phyloP scores from a whole-genome alignment of 1,140 invertebrate genomes.

The Anastrepha obliqua region DNA sequence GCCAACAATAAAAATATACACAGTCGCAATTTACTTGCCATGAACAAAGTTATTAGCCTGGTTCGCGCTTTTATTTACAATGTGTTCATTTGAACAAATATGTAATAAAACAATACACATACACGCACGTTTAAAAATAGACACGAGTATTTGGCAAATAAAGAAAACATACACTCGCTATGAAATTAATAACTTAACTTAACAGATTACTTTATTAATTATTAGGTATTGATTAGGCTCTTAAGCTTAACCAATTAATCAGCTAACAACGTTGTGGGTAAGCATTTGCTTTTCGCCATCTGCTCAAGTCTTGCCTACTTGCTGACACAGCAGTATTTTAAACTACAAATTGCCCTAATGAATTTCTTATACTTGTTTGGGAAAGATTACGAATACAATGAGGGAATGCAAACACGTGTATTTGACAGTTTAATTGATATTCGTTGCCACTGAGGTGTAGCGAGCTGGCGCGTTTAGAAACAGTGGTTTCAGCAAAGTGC shows the following conservation, averaged over 20 bases:
- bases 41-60: background rate
- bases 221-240: conserved; percentile 10
- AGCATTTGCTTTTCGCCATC: background rate
- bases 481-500: too few relatives aligned
- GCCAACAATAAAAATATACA: background rate
- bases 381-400: conserved; percentile 7
- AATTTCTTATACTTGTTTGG: background rate
- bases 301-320: background rate
- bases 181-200: background rate
- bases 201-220: conserved; percentile 44
- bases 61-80: background rate
- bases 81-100: background rate
- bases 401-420: background rate
- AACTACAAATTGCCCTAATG: background rate
- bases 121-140: background rate
- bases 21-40: background rate
- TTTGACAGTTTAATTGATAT: conserved; percentile 37
- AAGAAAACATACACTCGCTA: background rate
- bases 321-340: background rate
- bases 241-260: conserved; percentile 4
- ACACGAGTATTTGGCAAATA: background rate
- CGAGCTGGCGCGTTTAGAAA: background rate
- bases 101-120: background rate
- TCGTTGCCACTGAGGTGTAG: background rate
- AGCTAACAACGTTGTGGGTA: background rate